Evolutionary conservation across 1,140 invertebrate species (phyloP), one percentile per base, ranked within the genome.

Genomic region (Drosophila funebris): DNA sequence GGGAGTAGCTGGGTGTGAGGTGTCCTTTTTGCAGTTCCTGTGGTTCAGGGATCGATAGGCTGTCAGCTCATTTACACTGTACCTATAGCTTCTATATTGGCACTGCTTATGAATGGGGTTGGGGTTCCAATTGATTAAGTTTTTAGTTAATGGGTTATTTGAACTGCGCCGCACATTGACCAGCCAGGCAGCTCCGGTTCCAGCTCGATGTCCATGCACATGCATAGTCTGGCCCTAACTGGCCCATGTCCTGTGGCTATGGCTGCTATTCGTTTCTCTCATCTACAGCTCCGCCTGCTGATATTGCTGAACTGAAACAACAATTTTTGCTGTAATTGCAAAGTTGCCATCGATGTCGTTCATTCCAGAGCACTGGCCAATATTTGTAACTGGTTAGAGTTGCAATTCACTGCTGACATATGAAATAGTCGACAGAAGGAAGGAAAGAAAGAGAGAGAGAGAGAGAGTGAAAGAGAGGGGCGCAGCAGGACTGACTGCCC

Each of bases 81-180:
- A 37, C 9, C 29, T 43, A 64, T 52, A 48, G 46, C n/a, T 22
- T 8, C 24, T 58, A 27, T 24, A 56, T 68, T 54, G 71, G 66
- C 66, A 70, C n/a, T 62, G 64, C 41, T 53, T 68, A 73, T 73
- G 63, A 58, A 73, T 53, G 46, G 31, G 54, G 16, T 31, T 87
- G 68, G 39, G 78, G 82, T 88, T 87, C 83, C 82, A 87, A 87
- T 87, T 87, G 82, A 87, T 87, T 87, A 87, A 87, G 82, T 87
- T 88, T 88, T 88, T 88, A 88, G 83, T 87, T 87, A 87, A 87
- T 87, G 83, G 82, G 82, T 87, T 87, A 87, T 87, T 82, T 87
- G 78, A 87, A 83, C 80, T 83, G 75, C 39, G 58, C 48, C 66
- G 54, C 69, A 69, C 39, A 53, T 43, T 74, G 33, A 48, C 22